A percentile compares a stretch with the other conserved stretches of the same genome.
These are phyloP conservation scores for Chrysoperla carnea DNA, from an alignment of 1,140 invertebrate species.

Conservation along the genomic window DNA sequence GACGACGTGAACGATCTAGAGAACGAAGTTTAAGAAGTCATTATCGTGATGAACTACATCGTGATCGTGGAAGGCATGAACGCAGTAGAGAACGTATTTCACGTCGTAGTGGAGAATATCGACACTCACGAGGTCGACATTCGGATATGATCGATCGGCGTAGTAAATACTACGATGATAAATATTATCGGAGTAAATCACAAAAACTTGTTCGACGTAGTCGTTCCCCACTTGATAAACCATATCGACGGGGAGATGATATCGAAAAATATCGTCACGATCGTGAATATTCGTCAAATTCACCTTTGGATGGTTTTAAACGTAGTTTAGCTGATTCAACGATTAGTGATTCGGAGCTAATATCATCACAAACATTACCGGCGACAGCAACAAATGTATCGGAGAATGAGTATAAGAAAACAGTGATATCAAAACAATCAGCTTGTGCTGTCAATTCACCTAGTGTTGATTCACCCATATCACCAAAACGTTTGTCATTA, in stretches of 20 bases:
- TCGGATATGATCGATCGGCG: neutral
- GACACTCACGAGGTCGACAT: too few relatives aligned
- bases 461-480: slow-evolving; percentile 1
- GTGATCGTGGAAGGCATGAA: too few relatives aligned
- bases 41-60: too few relatives aligned
- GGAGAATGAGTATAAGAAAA: neutral
- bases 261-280: neutral
- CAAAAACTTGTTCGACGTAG: neutral
- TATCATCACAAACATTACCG: slow-evolving; percentile 10
- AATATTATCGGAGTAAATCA: neutral
- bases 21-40: too few relatives aligned
- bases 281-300: slow-evolving; percentile 4
- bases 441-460: neutral
- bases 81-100: too few relatives aligned
- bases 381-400: slow-evolving; percentile 1
- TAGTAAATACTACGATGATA: neutral
- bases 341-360: slow-evolving; percentile 27
- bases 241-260: neutral
- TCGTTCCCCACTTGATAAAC: neutral
- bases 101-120: too few relatives aligned
- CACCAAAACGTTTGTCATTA: slow-evolving; percentile 14
- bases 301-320: slow-evolving; percentile 19
- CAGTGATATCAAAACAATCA: neutral
- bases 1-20: too few relatives aligned
- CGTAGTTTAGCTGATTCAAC: slow-evolving; percentile 27